Evolutionary conservation across 2,113 vertebrate genomes (phyloP), one percentile per base, ranked within the genome.

Genomic region (Xiphias gladius): DNA sequence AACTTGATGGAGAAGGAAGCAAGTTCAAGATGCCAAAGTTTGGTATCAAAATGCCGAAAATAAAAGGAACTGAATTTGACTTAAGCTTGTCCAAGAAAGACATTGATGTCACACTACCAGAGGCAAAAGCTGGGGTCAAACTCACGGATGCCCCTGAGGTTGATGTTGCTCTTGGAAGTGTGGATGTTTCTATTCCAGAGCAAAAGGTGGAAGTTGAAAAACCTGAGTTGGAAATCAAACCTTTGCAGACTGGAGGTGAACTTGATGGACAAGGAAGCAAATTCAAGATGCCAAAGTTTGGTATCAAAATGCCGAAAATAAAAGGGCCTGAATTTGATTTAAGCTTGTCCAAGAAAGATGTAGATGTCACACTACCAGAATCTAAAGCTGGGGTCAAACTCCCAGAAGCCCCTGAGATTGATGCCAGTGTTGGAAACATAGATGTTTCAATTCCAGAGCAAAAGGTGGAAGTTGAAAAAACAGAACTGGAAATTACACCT

Each of bases 211-310:
- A 66, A 2, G 11, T 50, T 9, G 17, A 64, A 58, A 69, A 75
- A 75, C 22, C 78, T 16, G 71, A 82, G 11, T 2, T 77, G 13
- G 39, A 83, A 46, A 48, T 79, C 3, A 67, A 76, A 76, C 3
- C 70, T 43, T 5, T 57, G 11, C 5, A 63, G 12, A 20, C 3
- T 20, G 48, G 75, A 2, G 68, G 1, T 71, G 48, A 89, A 79
- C 24, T 35, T 20, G 72, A 82, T 30, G 61, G 37, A 39, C 57
- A 82, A 26, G 80, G 28, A n/a, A 63, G 55, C 3, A 79, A 62
- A 19, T 66, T 88, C 1, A 89, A 91, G 65, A 67, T 91, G 43
- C 86, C 72, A 61, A 90, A 84, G 11, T 59, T 88, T 2, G 86
- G 77, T 24, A 71, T 89, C 3, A 1, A 39, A 63, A 54, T 73